phyloP scores from a whole-genome alignment of 1,140 invertebrate species.

The Procambarus clarkii region DNA sequence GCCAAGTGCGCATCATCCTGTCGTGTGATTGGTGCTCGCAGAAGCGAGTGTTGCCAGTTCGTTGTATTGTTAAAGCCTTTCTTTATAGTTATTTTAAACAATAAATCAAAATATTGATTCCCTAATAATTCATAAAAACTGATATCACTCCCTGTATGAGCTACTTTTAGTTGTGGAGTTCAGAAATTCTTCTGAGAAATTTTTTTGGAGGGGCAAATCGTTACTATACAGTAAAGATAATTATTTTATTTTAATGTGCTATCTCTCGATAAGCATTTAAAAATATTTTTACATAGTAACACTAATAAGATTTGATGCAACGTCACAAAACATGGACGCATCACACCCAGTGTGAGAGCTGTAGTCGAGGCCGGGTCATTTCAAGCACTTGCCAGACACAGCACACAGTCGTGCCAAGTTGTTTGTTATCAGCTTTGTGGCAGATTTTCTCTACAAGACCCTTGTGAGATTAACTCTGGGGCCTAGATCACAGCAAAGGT shows the following conservation, averaged over 20 bases:
- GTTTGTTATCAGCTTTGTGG: slow-evolving; percentile 61
- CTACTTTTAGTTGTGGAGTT: not conserved
- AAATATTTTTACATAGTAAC: not conserved
- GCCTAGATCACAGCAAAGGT: not conserved
- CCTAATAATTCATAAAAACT: too few species aligned
- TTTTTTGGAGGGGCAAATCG: not conserved
- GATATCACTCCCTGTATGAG: too few species aligned
- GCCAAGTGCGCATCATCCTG: slow-evolving; percentile 53
- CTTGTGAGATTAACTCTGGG: slow-evolving; percentile 20
- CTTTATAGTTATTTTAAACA: not conserved
- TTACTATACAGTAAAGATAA: not conserved
- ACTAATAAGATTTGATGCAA: not conserved
- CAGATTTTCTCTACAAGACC: slow-evolving; percentile 30
- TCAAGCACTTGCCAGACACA: slow-evolving; percentile 63
- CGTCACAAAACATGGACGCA: slow-evolving; percentile 55
- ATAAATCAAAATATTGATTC: too few species aligned
- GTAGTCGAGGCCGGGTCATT: slow-evolving; percentile 48
- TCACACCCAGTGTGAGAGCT: slow-evolving; percentile 23
- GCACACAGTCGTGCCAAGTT: slow-evolving; percentile 58
- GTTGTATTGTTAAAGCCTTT: not conserved
- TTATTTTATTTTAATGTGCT: not conserved
- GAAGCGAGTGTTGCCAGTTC: not conserved
- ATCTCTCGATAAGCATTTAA: not conserved
- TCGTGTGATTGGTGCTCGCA: slow-evolving; percentile 52
- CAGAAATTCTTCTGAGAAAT: not conserved